Base-by-base conservation (phyloP, 2,888 invertebrate genomes). In the Onthophagus sagittarius region DNA sequence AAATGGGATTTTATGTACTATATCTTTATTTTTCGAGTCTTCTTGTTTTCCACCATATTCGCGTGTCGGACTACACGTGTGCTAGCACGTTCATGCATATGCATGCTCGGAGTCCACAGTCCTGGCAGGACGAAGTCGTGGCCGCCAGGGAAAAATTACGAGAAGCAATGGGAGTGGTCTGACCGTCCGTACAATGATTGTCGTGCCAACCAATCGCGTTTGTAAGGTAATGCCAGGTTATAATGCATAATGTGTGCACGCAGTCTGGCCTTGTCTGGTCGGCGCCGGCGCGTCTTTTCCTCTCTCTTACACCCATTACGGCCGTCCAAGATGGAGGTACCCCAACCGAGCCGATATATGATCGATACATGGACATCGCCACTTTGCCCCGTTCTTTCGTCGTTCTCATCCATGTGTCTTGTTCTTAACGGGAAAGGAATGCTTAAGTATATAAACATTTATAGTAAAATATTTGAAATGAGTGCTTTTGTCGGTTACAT, bases 151-250 rank as follows among this genome's bases (percentile, higher is more conserved):
- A 74, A 81, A 82, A 82, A 82, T 81, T 67, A 67, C 67, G 31
- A 53, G 39, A 82, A 80, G 79, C 78, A 79, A 79, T 83, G 84
- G 85, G 85, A 83, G 85, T 83, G 84, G 85, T 84, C 79, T 83
- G 79, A 79, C 79, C 81, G 81, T 82, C 79, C 80, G 82, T 83
- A 83, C 83, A 83, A 84, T 84, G 81, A 85, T 83, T 85, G 85
- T 85, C 83, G 83, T 82, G 80, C 80, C 83, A 82, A 81, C 85
- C 85, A 85, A 85, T 85, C 84, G 81, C 82, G 82, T 82, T 83
- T 81, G 81, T 80, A 83, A 84, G 82, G 83, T 85, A 85, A 85
- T 85, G 82, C 82, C 83, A 82, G 85, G 83, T 85, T 84, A 82
- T 82, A 82, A 82, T 85, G 84, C 84, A 84, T 80, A 84, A 84